Evolutionary conservation across 2,113 vertebrate genomes (phyloP), one percentile per base, ranked within the genome.

Genomic region (Tragulus kanchil): DNA sequence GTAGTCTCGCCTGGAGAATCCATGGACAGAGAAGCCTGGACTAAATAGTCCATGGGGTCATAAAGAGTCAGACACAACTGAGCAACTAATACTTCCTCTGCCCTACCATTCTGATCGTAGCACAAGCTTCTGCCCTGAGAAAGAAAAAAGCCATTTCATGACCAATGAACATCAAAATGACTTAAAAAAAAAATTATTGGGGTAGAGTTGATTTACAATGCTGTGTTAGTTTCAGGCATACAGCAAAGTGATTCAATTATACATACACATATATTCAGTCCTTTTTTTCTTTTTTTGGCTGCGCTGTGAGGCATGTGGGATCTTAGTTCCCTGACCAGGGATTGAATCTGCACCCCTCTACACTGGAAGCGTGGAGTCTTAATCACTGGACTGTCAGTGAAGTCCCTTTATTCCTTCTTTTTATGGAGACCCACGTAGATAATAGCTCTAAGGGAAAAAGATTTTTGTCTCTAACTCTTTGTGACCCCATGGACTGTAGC

Each of bases 401-500:
- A 45, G 36, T 45, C 69, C 21, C 69, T 42, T 42, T 45, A 42
- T 73, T 45, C 36, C 42, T 73, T 71, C 69, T 71, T 73, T 73
- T 73, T 13, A 73, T 73, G 69, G n/a, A 90, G 65, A 42, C 2
- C 17, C 15, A 75, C 8, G 54, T 13, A 8, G 16, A 78, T 48
- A 81, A 78, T 13, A 94, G 59, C 31, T 97, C 82, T 87, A 62
- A 91, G 14, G 42, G 50, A 86, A 88, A 91, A 91, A 42, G 9
- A n/a, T n/a, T n/a, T n/a, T n/a, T n/a, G n/a, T n/a, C n/a, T n/a
- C n/a, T n/a, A n/a, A n/a, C n/a, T n/a, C n/a, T n/a, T n/a, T n/a
- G n/a, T n/a, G n/a, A n/a, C n/a, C n/a, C n/a, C n/a, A n/a, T n/a
- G n/a, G n/a, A n/a, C n/a, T n/a, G n/a, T n/a, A n/a, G n/a, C n/a